These are phyloP conservation scores for Epizoanthus fatuus DNA, from an alignment of 92 coral and sea anemone species.

Conservation along the genomic window DNA sequence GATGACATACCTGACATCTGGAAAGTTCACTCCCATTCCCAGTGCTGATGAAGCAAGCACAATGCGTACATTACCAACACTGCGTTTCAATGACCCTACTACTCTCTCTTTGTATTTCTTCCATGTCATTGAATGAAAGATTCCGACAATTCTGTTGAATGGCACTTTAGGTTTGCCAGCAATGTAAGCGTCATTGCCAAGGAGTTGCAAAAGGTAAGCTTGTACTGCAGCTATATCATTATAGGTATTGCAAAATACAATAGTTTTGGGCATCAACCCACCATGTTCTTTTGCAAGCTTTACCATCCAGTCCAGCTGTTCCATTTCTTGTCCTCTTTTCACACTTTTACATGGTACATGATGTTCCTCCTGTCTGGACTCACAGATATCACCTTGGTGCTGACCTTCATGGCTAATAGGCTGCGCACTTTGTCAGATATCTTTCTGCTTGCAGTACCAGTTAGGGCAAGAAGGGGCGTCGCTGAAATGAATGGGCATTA, in stretches of 20 bases:
- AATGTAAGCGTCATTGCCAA: background rate
- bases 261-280: slow-evolving; percentile 25
- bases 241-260: slow-evolving; percentile 38
- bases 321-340: background rate
- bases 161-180: background rate
- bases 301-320: slow-evolving; percentile 31
- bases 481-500: too few species aligned
- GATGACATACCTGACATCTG: background rate
- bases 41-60: slow-evolving; percentile 20
- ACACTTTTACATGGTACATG: too few species aligned
- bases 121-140: background rate
- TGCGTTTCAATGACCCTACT: too few species aligned
- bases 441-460: too few species aligned
- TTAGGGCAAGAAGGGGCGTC: too few species aligned
- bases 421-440: too few species aligned
- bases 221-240: slow-evolving; percentile 10
- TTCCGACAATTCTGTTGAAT: too few species aligned
- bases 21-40: slow-evolving; percentile 1
- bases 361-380: too few species aligned
- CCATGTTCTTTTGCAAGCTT: background rate
- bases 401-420: too few species aligned
- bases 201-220: too few species aligned
- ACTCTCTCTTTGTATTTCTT: background rate
- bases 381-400: too few species aligned
- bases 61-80: background rate